Base-by-base conservation (phyloP, 2,797 vertebrate genomes). In the Pantherophis alleghaniensis region DNA sequence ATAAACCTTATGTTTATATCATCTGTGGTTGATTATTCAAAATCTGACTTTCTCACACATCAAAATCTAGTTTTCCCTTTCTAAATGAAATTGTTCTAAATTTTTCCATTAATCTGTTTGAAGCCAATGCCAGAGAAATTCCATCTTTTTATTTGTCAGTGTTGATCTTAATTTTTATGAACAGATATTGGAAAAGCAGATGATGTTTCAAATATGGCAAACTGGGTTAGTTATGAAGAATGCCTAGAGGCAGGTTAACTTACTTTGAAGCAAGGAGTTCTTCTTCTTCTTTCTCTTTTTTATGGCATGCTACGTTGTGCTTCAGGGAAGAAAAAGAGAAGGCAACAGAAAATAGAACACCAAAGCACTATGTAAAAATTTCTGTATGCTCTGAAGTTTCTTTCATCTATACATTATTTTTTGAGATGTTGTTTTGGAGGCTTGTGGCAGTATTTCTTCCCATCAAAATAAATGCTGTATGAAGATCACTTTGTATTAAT, bases 321-420 rank as follows among this genome's bases (percentile, higher is more conserved):
- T 97, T 91, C 60, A 0, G 10, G 91, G 93, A 26, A 92, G 79
- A 87, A 66, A 90, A 37, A n/a, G 57, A 92, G 91, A 79, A 90
- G 94, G 47, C 1, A 7, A 90, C 93, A 95, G 83, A 89, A 89
- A 91, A 47, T 69, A 92, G 93, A 94, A 97, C 96, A 96, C 96
- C 96, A 97, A 97, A 97, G 96, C 94, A 94, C 94, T 94, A 94
- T 94, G 95, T 94, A 97, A 96, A 97, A 95, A 96, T 94, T 93
- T 92, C 95, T 92, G 90, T 53, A 91, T 92, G 87, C 94, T 57
- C 26, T 93, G 96, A 96, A 97, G 96, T 94, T 96, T 95, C 96
- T 97, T 95, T 97, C 96, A 95, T 93, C 95, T 95, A 57, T 91
- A 74, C 26, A 94, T 95, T 96, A 94, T 96, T 94, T 96, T 94